A percentile compares a stretch with the other conserved stretches of the same genome.
Conservation (phyloP, 2,113 vertebrate genomes). For the Micronycteris hirsuta region DNA sequence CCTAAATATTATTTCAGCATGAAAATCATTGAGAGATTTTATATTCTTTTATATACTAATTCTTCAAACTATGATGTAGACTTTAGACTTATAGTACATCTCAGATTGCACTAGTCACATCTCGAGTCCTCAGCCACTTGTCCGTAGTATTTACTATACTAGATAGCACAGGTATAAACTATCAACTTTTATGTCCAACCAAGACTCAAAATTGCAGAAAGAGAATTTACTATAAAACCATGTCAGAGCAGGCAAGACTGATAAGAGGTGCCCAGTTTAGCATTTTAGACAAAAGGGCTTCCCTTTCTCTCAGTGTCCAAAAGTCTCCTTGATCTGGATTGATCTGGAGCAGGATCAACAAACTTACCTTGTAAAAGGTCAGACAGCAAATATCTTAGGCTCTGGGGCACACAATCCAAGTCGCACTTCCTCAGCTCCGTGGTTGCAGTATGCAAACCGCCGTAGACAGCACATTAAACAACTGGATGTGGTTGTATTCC, state of each 20-base stretch:
- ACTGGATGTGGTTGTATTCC: neutral
- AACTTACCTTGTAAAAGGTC: neutral
- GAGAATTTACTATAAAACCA: neutral
- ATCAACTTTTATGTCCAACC: neutral
- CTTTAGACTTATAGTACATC: neutral
- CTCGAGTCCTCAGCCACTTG: neutral
- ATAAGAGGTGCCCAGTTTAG: neutral
- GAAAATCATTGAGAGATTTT: neutral
- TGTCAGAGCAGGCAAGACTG: neutral
- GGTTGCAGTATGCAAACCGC: neutral
- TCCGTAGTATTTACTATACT: neutral
- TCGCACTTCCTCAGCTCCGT: neutral
- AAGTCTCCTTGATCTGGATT: neutral
- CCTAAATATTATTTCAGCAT: slow-evolving; percentile 6
- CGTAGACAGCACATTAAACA: neutral
- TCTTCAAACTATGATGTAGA: slow-evolving; percentile 7
- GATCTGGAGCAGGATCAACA: neutral
- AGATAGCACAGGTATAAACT: neutral
- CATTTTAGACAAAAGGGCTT: neutral
- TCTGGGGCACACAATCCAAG: neutral
- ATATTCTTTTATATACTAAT: neutral
- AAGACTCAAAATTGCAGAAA: slow-evolving; percentile 19
- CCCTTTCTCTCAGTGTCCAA: neutral
- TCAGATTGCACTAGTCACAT: neutral
- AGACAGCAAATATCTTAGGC: neutral